These are phyloP conservation scores for Silurus lanzhouensis DNA, from an alignment of 2,797 vertebrate species.

Conservation along the genomic window DNA sequence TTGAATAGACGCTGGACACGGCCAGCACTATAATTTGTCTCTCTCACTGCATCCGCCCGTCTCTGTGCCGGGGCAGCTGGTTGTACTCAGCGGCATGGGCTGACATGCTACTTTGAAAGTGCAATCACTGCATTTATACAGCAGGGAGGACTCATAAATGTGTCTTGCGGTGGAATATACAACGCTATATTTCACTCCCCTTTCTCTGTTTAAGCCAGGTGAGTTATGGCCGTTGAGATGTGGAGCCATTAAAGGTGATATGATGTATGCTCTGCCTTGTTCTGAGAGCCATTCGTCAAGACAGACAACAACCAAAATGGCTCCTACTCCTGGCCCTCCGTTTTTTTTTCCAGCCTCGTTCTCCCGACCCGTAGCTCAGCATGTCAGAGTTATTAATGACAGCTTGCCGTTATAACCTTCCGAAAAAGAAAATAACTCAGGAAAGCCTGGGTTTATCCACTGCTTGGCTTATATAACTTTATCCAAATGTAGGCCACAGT, in stretches of 20 bases:
- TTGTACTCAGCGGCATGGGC: conserved; percentile 91
- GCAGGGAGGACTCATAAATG: conserved; percentile 99
- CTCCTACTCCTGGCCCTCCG: conserved; percentile 71
- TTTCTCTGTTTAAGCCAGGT: conserved; percentile 98
- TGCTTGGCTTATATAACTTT: conserved; percentile 42
- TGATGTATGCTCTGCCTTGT: conserved; percentile 99
- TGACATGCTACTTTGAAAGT: conserved; percentile 98
- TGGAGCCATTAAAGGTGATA: conserved; percentile 99
- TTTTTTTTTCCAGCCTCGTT: conserved; percentile 58
- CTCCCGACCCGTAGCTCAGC: conserved; percentile 56
- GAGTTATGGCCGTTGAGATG: conserved; percentile 99
- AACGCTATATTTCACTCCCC: conserved; percentile 92
- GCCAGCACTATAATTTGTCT: conserved; percentile 82
- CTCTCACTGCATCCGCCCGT: conserved; percentile 59
- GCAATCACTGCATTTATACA: conserved; percentile 99
- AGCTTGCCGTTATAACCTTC: conserved; percentile 87
- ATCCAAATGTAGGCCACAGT: conserved; percentile 34
- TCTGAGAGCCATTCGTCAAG: conserved; percentile 97
- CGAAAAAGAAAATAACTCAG: conserved; percentile 89
- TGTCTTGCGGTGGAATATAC: conserved; percentile 96
- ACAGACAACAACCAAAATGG: conserved; percentile 95
- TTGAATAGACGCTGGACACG: conserved; percentile 86
- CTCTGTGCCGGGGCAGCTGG: conserved; percentile 87
- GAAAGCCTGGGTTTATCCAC: conserved; percentile 80
- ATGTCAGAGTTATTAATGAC: conserved; percentile 89